Evolutionary conservation across 2,888 invertebrate genomes (phyloP), one percentile per base, ranked within the genome.

Genomic region (Lycocerus yunnanus): DNA sequence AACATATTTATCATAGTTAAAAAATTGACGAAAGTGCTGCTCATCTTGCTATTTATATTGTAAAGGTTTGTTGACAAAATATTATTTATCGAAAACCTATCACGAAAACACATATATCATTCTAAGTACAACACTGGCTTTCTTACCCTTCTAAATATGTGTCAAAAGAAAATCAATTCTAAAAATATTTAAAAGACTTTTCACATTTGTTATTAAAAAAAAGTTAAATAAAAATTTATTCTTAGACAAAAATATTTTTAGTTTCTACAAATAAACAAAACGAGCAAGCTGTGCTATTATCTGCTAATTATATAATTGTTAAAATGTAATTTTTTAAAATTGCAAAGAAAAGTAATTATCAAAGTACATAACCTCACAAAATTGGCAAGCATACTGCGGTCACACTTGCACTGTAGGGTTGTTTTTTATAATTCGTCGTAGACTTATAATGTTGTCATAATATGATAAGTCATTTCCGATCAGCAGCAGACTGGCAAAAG

Each of bases 1-100:
- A 75, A 76, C 61, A 73, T 71, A 78, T 78, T 78, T 78, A 76
- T 76, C 76, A 74, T 27, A 58, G 67, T 61, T 68, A 68, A 73
- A 74, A 78, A 78, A 75, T 75, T 68, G 77, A 68, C 67, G 58
- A 20, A 68, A 78, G 72, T 74, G 74, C 68, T 71, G 69, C 70
- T 69, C 72, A 69, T 73, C 73, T 69, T 18, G 69, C 74, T 73
- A 78, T 74, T 78, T 78, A 70, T 78, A 74, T 78, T 59, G 59
- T 58, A 67, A 70, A 66, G 73, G 77, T 77, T 78, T 77, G 78
- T 78, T 78, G 78, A 76, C 77, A 76, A 70, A 78, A 73, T 76
- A 75, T 75, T 73, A 76, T 76, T 73, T 76, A 76, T 76, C 72
- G 75, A 72, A 73, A 76, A 71, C 73, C 70, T 72, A 76, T 73